A percentile compares a stretch with the other conserved stretches of the same genome.
Evolutionary conservation across 2,797 vertebrate genomes (phyloP).

Genomic region (Mergus octosetaceus): DNA sequence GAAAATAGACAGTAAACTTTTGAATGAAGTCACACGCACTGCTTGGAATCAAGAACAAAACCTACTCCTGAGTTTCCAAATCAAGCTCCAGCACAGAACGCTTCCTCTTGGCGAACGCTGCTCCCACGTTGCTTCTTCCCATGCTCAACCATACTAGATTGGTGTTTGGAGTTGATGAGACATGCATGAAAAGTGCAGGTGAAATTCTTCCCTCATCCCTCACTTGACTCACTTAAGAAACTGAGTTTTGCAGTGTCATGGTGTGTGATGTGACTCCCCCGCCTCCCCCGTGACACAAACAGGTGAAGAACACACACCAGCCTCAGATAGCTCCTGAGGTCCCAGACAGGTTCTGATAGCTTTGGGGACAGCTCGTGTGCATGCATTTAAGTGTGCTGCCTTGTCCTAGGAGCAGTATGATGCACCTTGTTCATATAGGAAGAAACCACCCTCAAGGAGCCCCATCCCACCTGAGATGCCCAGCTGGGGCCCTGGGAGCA

Average conservation of each 20-base stretch:
- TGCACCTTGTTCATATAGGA: not conserved
- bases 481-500: not conserved
- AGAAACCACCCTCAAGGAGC: not conserved
- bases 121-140: not conserved
- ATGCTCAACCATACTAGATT: not conserved
- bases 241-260: fast-evolving
- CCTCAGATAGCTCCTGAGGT: not conserved
- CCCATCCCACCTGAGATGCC: not conserved
- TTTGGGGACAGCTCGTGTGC: fast-evolving
- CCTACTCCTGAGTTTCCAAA: not conserved
- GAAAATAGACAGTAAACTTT: not conserved
- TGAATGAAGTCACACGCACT: not conserved
- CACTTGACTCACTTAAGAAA: not conserved
- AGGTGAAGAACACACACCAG: not conserved
- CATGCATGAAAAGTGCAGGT: fast-evolving
- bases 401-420: not conserved
- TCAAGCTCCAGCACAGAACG: not conserved
- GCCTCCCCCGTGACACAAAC: not conserved
- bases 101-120: not conserved
- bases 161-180: too few species aligned
- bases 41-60: not conserved
- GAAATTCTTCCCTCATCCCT: not conserved
- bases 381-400: fast-evolving
- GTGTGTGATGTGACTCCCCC: too few species aligned
- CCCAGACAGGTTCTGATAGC: not conserved